These are phyloP conservation scores for Lordiphosa collinella DNA, from an alignment of 1,140 invertebrate genomes.

Conservation along the genomic window DNA sequence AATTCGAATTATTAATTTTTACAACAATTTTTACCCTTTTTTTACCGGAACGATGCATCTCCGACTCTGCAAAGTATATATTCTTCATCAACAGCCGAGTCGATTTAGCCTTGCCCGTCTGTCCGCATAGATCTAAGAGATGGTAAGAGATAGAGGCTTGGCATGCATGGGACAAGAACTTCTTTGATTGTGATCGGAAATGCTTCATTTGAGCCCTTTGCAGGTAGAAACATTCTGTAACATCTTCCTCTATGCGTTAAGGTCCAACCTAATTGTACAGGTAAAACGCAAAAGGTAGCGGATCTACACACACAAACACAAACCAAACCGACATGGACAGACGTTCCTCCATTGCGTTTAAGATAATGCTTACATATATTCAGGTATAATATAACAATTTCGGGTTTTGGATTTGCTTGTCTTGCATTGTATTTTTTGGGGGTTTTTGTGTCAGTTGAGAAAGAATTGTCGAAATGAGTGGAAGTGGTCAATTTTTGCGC, in stretches of 20 bases:
- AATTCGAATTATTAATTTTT: too few species aligned
- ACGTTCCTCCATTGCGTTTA: conserved; percentile 14
- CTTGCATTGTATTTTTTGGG: conserved; percentile 32
- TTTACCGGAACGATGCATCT: too few species aligned
- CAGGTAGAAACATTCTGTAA: too few species aligned
- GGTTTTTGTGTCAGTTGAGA: conserved; percentile 44
- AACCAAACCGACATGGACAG: background rate
- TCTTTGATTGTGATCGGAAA: too few species aligned
- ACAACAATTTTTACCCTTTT: too few species aligned
- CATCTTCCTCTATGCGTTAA: background rate
- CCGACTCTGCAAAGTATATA: too few species aligned
- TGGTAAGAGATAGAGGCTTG: too few species aligned
- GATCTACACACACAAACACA: conserved; percentile 12
- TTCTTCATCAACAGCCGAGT: too few species aligned
- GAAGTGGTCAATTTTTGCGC: conserved; percentile 38
- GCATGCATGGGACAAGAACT: too few species aligned
- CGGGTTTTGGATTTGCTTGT: conserved; percentile 42
- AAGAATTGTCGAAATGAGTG: conserved; percentile 42
- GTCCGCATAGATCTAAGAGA: too few species aligned
- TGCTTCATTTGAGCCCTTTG: too few species aligned
- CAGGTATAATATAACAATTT: conserved; percentile 34
- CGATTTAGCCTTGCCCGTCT: too few species aligned
- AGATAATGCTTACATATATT: conserved; percentile 35
- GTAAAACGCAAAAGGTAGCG: conserved; percentile 30
- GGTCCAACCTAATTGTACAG: conserved; percentile 48